These are phyloP conservation scores for Papio anubis DNA, from an alignment of 2,113 vertebrate genomes.

Conservation along the genomic window DNA sequence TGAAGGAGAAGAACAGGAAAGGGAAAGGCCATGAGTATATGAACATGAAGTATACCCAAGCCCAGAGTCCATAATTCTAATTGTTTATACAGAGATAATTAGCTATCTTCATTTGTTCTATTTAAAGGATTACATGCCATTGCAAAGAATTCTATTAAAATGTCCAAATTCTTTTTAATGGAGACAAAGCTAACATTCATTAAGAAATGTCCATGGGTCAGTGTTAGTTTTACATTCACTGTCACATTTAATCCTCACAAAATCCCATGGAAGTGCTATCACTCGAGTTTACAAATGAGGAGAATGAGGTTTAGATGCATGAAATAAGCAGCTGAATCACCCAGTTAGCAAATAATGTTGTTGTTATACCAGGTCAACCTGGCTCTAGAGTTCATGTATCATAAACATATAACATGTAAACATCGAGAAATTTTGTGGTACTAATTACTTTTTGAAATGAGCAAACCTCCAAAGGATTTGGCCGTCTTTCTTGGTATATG, in stretches of 20 bases:
- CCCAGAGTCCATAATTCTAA: too few species aligned
- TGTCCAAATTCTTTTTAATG: neutral
- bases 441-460: neutral
- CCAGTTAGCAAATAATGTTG: neutral
- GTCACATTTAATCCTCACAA: neutral
- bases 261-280: neutral
- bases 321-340: neutral
- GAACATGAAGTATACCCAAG: neutral
- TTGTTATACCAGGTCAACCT: neutral
- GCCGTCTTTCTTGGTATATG: neutral
- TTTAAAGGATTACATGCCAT: neutral
- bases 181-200: neutral
- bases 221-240: neutral
- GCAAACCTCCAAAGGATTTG: neutral
- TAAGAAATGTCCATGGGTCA: neutral
- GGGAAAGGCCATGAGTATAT: neutral
- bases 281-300: neutral
- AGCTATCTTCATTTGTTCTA: neutral
- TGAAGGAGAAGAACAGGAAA: neutral
- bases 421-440: neutral
- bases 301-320: neutral
- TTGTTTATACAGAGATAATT: neutral
- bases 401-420: neutral
- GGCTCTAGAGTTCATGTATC: neutral
- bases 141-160: constrained; percentile 8